Evolutionary conservation across 2,888 invertebrate genomes (phyloP), one percentile per base, ranked within the genome.

Genomic region (Cantharis flavilabris): DNA sequence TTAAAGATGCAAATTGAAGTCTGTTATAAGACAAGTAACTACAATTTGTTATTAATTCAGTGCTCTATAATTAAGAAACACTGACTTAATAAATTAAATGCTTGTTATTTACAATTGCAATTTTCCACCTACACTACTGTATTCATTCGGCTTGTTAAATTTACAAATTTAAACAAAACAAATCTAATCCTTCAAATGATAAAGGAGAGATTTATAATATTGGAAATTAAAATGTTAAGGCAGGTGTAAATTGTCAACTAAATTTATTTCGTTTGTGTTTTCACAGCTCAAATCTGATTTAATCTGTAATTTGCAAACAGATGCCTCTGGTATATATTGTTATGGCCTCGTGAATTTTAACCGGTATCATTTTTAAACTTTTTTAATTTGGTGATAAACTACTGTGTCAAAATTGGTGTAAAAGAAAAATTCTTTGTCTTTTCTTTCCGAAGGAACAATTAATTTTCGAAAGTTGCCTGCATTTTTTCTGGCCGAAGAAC

Each of bases 1-100:
- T 85, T 85, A 84, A 83, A 83, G 83, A 85, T 85, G 85, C 83
- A 85, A 85, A 85, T 85, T 85, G 84, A 84, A 83, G 84, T 83
- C 83, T 84, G 82, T 81, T 84, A 82, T 83, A 83, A 84, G 84
- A 84, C 83, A 83, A 83, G 82, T 81, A 82, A 80, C 79, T 81
- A 81, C 80, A 80, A 80, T 81, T 80, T 81, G 82, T 84, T 84
- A 83, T 83, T 84, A 83, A 84, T 84, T 84, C 83, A 84, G 69
- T 82, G 81, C 80, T 81, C 81, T 83, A 81, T 84, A 84, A 83
- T 84, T 82, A 83, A 81, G 79, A 78, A 81, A 74, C 77, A 80
- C 75, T 76, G 77, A 76, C 81, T 76, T 82, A 79, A 81, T 81
- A 83, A 83, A 83, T 82, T 83, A 82, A 81, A 81, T 76, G 77